Conservation (phyloP, 1,140 invertebrate species). For the Brachionus sp. region DNA sequence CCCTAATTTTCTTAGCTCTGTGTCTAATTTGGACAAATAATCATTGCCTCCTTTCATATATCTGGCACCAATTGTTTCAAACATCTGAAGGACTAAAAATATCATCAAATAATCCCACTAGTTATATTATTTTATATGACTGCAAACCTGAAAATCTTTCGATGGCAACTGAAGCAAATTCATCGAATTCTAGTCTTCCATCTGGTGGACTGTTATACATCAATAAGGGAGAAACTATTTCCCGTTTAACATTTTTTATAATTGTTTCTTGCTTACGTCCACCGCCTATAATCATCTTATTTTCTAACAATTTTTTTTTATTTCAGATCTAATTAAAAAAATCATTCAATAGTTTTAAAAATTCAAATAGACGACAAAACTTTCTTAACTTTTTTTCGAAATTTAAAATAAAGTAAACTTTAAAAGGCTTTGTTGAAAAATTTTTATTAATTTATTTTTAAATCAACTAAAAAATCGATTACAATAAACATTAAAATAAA, state of each 20-base stretch:
- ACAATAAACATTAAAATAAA: neutral
- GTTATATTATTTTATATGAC: neutral
- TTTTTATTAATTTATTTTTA: neutral
- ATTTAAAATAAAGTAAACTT: neutral
- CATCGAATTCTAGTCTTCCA: conserved; percentile 34
- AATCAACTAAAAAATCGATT: neutral
- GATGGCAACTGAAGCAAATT: conserved; percentile 35
- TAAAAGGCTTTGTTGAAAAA: neutral
- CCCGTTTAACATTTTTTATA: conserved; percentile 5
- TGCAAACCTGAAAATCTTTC: conserved; percentile 33
- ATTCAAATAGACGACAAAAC: neutral
- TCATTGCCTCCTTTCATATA: conserved; percentile 40
- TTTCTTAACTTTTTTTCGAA: neutral
- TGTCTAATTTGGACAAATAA: conserved; percentile 16
- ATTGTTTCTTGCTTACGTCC: conserved; percentile 26
- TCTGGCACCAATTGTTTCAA: conserved; percentile 26
- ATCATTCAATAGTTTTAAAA: neutral
- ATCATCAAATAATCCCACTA: neutral
- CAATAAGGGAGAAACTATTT: conserved; percentile 11
- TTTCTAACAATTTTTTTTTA: neutral
- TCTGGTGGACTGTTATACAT: conserved; percentile 37
- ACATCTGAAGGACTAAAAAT: conserved; percentile 20
- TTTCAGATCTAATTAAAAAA: neutral
- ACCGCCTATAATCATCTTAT: conserved; percentile 23
- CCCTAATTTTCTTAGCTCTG: conserved; percentile 33